These are phyloP conservation scores for Masticophis lateralis DNA, from an alignment of 2,797 vertebrate genomes.

Conservation along the genomic window DNA sequence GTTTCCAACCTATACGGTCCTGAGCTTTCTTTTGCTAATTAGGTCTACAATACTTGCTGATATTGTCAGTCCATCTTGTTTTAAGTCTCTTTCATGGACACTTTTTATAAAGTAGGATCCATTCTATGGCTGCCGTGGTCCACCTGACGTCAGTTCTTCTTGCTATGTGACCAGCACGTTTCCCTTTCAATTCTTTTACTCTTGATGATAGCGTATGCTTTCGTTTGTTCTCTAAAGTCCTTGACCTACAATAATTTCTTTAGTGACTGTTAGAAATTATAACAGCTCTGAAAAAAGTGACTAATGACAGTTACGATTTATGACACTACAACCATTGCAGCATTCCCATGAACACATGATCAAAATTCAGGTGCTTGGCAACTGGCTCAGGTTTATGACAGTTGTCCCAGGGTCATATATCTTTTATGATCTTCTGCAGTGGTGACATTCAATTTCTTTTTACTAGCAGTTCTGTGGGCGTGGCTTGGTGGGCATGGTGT, in stretches of 20 bases:
- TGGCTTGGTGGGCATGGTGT: no score
- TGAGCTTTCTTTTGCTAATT: no score
- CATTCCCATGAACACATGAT: not conserved
- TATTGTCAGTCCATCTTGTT: no score
- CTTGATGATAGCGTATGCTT: not conserved
- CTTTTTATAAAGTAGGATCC: no score
- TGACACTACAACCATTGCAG: not conserved
- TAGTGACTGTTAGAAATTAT: not conserved
- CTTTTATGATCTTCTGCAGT: no score
- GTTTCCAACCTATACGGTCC: not conserved
- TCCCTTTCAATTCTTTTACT: not conserved
- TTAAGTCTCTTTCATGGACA: no score
- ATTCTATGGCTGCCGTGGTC: no score
- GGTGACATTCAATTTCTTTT: no score
- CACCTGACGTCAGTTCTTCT: no score
- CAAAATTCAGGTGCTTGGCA: not conserved
- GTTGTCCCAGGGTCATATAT: not conserved
- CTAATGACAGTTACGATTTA: not conserved
- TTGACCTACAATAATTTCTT: not conserved
- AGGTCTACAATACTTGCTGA: no score
- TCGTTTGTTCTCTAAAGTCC: not conserved
- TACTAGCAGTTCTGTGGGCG: no score
- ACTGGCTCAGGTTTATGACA: not conserved
- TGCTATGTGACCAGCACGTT: not conserved
- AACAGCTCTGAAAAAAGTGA: not conserved